Conservation (phyloP, 1,140 invertebrate genomes). For the Pantala flavescens region DNA sequence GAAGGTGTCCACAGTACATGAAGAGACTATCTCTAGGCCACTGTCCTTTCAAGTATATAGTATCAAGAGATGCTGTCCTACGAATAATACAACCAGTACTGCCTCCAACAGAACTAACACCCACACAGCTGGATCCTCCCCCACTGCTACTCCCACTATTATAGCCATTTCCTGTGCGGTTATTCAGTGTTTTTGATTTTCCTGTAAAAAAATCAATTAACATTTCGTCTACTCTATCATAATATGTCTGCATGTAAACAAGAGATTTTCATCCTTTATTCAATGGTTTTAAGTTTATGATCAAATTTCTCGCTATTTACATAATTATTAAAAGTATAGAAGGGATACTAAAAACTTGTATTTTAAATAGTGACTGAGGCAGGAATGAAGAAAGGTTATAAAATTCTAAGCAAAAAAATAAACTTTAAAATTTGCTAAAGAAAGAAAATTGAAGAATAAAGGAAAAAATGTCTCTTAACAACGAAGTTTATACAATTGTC, state of each 20-base stretch:
- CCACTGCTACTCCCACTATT: constrained; percentile 36
- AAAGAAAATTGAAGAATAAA: too few relatives aligned
- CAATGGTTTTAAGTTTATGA: not conserved
- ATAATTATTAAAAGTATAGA: too few relatives aligned
- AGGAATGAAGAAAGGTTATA: too few relatives aligned
- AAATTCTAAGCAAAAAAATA: too few relatives aligned
- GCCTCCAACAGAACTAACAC: not conserved
- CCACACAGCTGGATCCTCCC: not conserved
- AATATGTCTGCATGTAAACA: not conserved
- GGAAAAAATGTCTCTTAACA: too few relatives aligned
- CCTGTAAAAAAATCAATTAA: constrained; percentile 34
- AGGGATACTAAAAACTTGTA: too few relatives aligned
- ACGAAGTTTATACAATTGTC: too few relatives aligned
- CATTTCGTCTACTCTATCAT: constrained; percentile 10
- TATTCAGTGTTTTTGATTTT: constrained; percentile 48
- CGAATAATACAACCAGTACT: constrained; percentile 38
- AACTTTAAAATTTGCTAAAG: too few relatives aligned
- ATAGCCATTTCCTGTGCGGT: constrained; percentile 35
- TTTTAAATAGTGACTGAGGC: too few relatives aligned
- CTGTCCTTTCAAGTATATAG: constrained; percentile 62
- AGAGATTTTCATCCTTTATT: not conserved
- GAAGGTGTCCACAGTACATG: constrained; percentile 50
- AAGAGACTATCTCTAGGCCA: constrained; percentile 60
- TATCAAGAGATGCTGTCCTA: constrained; percentile 63
- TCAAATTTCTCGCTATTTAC: too few relatives aligned